phyloP scores from a whole-genome alignment of 23 tunicate species.

The Trididemnum clinides region DNA sequence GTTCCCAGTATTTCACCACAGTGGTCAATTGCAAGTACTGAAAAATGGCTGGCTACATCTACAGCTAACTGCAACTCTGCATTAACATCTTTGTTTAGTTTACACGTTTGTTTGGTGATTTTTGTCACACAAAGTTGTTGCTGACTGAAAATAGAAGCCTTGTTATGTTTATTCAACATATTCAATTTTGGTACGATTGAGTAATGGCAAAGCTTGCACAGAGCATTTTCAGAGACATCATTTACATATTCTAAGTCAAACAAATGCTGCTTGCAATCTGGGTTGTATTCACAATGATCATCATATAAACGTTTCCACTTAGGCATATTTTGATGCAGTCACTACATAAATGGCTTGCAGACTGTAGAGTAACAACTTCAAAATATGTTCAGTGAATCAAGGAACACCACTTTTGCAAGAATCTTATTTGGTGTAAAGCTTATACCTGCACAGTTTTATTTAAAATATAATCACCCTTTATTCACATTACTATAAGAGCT shows the following conservation, averaged over 20 bases:
- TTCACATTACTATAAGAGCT: too few relatives aligned
- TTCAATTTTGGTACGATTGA: too few relatives aligned
- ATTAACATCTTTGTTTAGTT: not conserved
- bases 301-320: not conserved
- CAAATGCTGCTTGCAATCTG: not conserved
- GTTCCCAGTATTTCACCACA: not conserved
- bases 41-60: not conserved
- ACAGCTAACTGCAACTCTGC: not conserved
- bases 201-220: too few relatives aligned
- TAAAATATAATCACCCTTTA: too few relatives aligned
- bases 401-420: too few relatives aligned
- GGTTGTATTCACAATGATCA: not conserved
- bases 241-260: not conserved
- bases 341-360: too few relatives aligned
- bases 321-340: too few relatives aligned
- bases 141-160: not conserved
- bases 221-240: not conserved
- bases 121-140: not conserved
- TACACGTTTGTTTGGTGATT: not conserved
- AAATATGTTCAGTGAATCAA: too few relatives aligned
- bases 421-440: too few relatives aligned
- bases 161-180: not conserved
- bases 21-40: not conserved
- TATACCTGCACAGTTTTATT: too few relatives aligned
- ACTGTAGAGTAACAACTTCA: too few relatives aligned